A percentile compares a stretch with the other conserved stretches of the same genome.
These are phyloP conservation scores for Actinopyga echinites DNA, from an alignment of 53 echinoderm and acorn worm species.

Conservation along the genomic window DNA sequence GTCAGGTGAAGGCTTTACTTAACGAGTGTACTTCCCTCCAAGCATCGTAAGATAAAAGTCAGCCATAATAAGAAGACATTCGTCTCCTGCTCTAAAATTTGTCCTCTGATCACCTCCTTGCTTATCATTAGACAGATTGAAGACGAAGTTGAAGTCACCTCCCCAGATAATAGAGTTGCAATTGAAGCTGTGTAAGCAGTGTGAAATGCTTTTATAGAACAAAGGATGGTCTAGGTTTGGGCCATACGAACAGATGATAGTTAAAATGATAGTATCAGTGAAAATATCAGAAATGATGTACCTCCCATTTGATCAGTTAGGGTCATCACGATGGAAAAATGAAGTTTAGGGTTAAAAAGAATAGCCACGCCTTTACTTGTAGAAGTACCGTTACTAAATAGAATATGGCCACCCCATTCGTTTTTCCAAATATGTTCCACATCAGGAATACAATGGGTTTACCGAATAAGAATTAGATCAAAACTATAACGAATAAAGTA, in stretches of 20 bases:
- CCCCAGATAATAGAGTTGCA: not conserved
- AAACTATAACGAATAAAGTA: too few relatives aligned
- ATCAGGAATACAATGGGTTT: too few relatives aligned
- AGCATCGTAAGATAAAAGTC: not conserved
- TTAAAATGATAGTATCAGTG: not conserved
- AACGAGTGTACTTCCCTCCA: constrained; percentile 3
- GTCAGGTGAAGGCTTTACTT: not conserved
- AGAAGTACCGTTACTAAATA: too few relatives aligned
- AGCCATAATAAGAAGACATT: not conserved
- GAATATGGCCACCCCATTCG: too few relatives aligned
- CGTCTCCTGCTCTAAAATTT: not conserved
- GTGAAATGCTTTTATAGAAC: not conserved
- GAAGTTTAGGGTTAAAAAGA: too few relatives aligned
- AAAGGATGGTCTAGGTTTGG: not conserved
- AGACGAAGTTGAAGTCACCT: not conserved
- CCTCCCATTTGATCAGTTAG: not conserved
- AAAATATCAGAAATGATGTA: not conserved
- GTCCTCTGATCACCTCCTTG: not conserved
- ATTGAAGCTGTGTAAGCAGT: not conserved
- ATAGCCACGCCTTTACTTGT: too few relatives aligned
- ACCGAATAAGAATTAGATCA: too few relatives aligned
- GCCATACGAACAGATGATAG: not conserved
- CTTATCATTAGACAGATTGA: constrained; percentile 17
- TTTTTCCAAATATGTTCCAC: too few relatives aligned
- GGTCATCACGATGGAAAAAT: too few relatives aligned